phyloP scores from a whole-genome alignment of 2,888 invertebrate genomes.

The Melanophora roralis region DNA sequence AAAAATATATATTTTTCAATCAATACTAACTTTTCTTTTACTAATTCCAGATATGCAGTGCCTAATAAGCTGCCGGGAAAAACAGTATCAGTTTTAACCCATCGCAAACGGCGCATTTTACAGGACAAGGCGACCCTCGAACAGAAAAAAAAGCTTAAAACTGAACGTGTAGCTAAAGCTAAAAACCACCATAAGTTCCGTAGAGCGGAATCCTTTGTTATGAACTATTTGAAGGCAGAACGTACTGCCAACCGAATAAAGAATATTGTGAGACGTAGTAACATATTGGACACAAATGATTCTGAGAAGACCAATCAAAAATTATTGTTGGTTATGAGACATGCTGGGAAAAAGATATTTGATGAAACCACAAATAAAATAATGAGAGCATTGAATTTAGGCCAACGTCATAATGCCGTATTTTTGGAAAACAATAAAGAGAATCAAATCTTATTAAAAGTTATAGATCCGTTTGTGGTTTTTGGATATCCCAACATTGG shows the following conservation, averaged over 20 bases:
- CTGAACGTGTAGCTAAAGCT: slow-evolving; percentile 67
- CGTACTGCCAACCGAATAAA: slow-evolving; percentile 73
- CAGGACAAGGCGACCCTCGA: slow-evolving; percentile 72
- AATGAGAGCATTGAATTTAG: slow-evolving; percentile 70
- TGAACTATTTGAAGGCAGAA: slow-evolving; percentile 74
- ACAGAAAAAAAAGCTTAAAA: slow-evolving; percentile 71
- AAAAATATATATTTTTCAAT: background rate
- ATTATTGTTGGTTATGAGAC: slow-evolving; percentile 74
- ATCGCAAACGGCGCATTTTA: slow-evolving; percentile 75
- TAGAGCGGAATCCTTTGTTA: slow-evolving; percentile 76
- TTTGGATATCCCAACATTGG: slow-evolving; percentile 74
- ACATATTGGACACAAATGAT: slow-evolving; percentile 66
- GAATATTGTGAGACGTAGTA: slow-evolving; percentile 69
- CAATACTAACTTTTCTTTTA: background rate
- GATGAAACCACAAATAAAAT: slow-evolving; percentile 73
- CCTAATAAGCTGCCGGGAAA: slow-evolving; percentile 77
- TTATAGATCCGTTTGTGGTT: slow-evolving; percentile 76
- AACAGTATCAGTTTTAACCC: slow-evolving; percentile 76
- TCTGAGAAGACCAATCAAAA: slow-evolving; percentile 70
- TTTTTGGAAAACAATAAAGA: slow-evolving; percentile 75
- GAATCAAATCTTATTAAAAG: slow-evolving; percentile 73
- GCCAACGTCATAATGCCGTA: slow-evolving; percentile 71
- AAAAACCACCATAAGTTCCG: slow-evolving; percentile 73
- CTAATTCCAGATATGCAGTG: slow-evolving; percentile 73
- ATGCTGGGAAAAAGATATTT: slow-evolving; percentile 75